These are phyloP conservation scores for Chaetops frenatus DNA, from an alignment of 2,113 vertebrate species.

Conservation along the genomic window DNA sequence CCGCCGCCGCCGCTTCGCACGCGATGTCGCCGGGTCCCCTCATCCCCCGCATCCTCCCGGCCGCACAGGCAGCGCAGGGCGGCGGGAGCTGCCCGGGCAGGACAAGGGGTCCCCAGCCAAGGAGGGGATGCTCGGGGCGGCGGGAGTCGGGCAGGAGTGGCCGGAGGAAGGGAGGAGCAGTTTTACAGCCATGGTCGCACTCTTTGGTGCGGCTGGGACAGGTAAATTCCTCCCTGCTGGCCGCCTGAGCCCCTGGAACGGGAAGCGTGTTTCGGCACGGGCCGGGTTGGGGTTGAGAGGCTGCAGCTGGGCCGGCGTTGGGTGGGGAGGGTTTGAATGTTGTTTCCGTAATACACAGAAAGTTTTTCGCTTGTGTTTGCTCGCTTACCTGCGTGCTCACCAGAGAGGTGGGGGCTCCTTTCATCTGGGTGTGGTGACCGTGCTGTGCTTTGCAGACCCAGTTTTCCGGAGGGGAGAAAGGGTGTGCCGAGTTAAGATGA, in stretches of 20 bases:
- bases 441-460: background rate
- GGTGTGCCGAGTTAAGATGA: no score
- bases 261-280: background rate
- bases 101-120: accelerated
- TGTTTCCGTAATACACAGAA: background rate
- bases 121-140: background rate
- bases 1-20: background rate
- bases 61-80: background rate
- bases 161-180: background rate
- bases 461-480: accelerated
- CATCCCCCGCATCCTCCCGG: background rate
- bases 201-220: background rate
- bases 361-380: background rate
- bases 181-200: accelerated
- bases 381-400: accelerated
- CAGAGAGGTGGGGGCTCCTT: background rate
- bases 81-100: no score
- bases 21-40: background rate
- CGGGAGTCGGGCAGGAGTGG: background rate
- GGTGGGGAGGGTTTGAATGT: background rate
- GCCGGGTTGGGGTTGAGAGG: background rate
- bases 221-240: background rate
- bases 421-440: background rate
- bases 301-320: background rate
- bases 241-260: background rate